Evolutionary conservation across 2,888 invertebrate species (phyloP).

Genomic region (Pseudococcus longispinus): DNA sequence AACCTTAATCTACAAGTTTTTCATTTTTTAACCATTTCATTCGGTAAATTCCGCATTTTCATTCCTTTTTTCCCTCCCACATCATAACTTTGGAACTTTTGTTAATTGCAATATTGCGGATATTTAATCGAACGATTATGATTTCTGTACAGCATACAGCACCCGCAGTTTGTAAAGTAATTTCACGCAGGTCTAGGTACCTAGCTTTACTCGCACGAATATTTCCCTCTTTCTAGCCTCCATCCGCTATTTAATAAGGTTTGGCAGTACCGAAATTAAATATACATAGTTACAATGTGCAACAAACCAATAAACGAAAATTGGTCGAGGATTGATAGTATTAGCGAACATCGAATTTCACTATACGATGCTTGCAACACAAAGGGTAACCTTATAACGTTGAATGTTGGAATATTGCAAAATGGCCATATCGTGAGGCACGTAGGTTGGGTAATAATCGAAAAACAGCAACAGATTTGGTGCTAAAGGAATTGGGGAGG

Average conservation of each 20-base stretch:
- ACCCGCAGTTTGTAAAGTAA: no score
- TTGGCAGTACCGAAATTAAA: neutral
- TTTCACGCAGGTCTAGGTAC: no score
- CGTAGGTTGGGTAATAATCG: neutral
- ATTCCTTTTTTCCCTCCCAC: no score
- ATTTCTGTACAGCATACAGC: no score
- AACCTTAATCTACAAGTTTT: no score
- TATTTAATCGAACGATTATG: no score
- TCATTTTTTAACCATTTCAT: no score
- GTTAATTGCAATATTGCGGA: no score
- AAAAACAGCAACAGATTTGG: neutral
- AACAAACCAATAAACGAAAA: neutral
- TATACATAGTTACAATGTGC: neutral
- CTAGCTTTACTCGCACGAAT: no score
- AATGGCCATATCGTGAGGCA: neutral
- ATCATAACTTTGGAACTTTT: no score
- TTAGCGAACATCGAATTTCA: neutral
- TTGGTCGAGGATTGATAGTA: neutral
- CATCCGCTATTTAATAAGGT: neutral
- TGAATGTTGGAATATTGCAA: neutral
- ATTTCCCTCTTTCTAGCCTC: no score
- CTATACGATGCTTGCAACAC: neutral
- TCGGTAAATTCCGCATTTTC: no score
- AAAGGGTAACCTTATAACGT: neutral
- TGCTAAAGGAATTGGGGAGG: neutral